Conservation (phyloP, 2,797 vertebrate genomes). For the Diceros bicornis region DNA sequence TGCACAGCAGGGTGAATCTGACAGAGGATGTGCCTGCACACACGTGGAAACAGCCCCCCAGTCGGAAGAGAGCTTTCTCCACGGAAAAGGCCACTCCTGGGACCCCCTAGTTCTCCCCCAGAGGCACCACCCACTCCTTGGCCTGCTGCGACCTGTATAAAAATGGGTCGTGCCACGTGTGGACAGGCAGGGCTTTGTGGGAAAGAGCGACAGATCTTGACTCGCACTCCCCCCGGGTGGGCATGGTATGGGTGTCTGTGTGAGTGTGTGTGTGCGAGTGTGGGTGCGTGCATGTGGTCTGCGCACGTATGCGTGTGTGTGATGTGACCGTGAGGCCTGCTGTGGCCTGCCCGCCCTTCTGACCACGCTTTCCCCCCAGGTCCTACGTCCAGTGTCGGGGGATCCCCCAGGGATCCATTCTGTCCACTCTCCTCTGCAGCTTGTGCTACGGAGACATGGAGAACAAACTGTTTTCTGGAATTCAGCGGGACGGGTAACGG, state of each 20-base stretch:
- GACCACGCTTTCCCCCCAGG: constrained; percentile 81
- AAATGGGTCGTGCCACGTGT: fast-evolving
- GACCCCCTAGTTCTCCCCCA: not conserved
- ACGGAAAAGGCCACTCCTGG: not conserved
- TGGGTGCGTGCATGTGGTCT: not conserved
- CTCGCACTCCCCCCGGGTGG: fast-evolving
- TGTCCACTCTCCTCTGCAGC: constrained; percentile 96
- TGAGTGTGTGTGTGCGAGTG: fast-evolving
- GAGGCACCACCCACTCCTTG: not conserved
- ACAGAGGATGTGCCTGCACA: fast-evolving
- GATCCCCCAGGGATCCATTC: constrained; percentile 96
- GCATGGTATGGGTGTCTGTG: not conserved
- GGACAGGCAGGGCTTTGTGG: fast-evolving
- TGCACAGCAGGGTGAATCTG: fast-evolving
- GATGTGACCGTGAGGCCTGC: fast-evolving
- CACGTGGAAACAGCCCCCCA: fast-evolving
- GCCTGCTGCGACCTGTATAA: not conserved
- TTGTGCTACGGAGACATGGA: constrained; percentile 98
- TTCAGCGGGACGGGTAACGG: constrained; percentile 92
- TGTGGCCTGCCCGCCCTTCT: fast-evolving
- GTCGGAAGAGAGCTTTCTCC: not conserved
- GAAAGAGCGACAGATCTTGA: fast-evolving
- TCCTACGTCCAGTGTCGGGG: constrained; percentile 94
- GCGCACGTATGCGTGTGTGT: fast-evolving
- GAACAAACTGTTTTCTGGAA: constrained; percentile 89